phyloP scores from a whole-genome alignment of 2,888 invertebrate genomes.

The Anticlea derivata region DNA sequence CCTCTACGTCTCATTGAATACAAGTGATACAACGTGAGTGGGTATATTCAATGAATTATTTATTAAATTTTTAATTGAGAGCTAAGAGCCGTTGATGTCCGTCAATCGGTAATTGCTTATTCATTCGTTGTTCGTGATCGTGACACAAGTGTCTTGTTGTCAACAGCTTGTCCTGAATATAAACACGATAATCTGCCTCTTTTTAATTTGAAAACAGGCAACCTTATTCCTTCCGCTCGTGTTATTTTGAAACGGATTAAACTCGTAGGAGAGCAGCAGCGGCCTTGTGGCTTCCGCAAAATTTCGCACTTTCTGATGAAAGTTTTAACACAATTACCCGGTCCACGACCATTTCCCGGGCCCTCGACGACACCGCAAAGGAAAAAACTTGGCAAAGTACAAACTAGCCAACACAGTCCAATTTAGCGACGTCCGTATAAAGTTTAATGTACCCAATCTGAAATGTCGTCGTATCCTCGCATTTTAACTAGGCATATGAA shows the following conservation, averaged over 20 bases:
- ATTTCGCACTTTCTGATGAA: conserved; percentile 80
- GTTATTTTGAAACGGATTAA: conserved; percentile 72
- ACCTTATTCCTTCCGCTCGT: conserved; percentile 45
- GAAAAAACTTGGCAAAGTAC: conserved; percentile 81
- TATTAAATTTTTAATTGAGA: conserved; percentile 63
- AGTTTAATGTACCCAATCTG: conserved; percentile 81
- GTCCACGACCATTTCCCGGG: conserved; percentile 71
- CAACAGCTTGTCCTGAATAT: conserved; percentile 39
- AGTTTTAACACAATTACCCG: conserved; percentile 82
- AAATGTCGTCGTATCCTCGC: conserved; percentile 67
- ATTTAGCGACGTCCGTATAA: conserved; percentile 78
- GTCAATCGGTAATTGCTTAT: conserved; percentile 49
- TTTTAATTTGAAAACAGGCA: conserved; percentile 43
- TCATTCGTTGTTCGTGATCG: conserved; percentile 45
- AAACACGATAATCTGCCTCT: conserved; percentile 29
- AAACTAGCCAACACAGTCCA: conserved; percentile 80
- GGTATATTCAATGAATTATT: conserved; percentile 60
- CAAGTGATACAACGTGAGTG: conserved; percentile 53
- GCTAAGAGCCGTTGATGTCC: conserved; percentile 49
- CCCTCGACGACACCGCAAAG: conserved; percentile 69
- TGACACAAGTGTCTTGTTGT: conserved; percentile 42
- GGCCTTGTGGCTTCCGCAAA: conserved; percentile 66
- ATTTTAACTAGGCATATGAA: conserved; percentile 62
- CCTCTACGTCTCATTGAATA: conserved; percentile 61
- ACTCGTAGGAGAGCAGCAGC: conserved; percentile 66